Evolutionary conservation across 53 echinoderm and acorn worm species (phyloP).

Genomic region (Pentamera pediparva): DNA sequence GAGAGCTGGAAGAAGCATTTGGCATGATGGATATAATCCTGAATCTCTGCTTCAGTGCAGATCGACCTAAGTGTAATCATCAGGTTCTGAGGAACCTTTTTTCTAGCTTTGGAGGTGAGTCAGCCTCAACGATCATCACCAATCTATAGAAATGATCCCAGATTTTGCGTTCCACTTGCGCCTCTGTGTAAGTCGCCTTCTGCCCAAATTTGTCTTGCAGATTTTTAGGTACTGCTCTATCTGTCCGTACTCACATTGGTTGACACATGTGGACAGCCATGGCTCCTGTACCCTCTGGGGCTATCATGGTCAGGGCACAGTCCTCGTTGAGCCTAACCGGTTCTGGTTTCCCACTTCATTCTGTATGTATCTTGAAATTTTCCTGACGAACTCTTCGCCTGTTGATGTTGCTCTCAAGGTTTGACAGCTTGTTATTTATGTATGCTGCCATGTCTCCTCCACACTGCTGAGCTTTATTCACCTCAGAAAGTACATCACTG

Average conservation of each 20-base stretch:
- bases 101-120: neutral
- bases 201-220: neutral
- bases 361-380: slow-evolving; percentile 55
- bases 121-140: neutral
- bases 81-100: slow-evolving; percentile 17
- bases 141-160: slow-evolving; percentile 20
- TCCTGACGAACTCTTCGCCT: slow-evolving; percentile 45
- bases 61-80: slow-evolving; percentile 36
- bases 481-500: slow-evolving; percentile 38
- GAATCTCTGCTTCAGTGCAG: neutral
- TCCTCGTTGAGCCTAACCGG: slow-evolving; percentile 45
- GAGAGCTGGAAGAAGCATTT: slow-evolving; percentile 59
- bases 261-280: slow-evolving; percentile 31
- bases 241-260: slow-evolving; percentile 40
- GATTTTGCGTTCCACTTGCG: neutral
- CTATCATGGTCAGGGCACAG: slow-evolving; percentile 43
- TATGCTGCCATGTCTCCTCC: neutral
- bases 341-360: slow-evolving; percentile 46
- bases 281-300: no score
- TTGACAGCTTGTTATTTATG: neutral
- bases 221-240: neutral
- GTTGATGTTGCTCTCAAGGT: slow-evolving; percentile 44
- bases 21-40: slow-evolving; percentile 19
- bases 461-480: slow-evolving; percentile 25
- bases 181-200: slow-evolving; percentile 6